Percentiles rank a stretch among this genome's conserved stretches.
Evolutionary conservation across 2,113 vertebrate species (phyloP).

Genomic region (Carollia perspicillata): DNA sequence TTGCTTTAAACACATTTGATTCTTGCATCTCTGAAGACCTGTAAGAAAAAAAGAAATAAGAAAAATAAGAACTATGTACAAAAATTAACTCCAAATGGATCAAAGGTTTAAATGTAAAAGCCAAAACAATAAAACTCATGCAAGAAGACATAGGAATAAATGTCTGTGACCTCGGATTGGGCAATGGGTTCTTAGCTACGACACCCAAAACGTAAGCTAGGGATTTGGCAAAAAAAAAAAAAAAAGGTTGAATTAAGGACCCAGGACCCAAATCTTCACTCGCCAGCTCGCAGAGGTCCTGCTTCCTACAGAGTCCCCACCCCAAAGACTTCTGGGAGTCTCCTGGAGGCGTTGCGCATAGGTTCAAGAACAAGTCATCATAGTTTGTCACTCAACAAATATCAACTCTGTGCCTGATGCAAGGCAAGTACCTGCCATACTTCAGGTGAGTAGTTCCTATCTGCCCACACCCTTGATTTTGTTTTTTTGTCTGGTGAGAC

Average conservation of each 20-base stretch:
- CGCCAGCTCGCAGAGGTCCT: background rate
- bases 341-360: background rate
- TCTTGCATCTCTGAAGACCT: background rate
- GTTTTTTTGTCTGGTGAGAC: background rate
- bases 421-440: background rate
- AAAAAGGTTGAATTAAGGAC: background rate
- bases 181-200: background rate
- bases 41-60: background rate
- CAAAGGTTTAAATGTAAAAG: background rate
- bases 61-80: background rate
- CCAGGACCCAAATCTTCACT: background rate
- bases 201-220: background rate
- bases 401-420: background rate
- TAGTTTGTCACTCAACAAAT: background rate
- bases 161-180: background rate
- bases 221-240: background rate
- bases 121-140: background rate
- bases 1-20: slow-evolving; percentile 4
- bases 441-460: background rate
- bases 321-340: background rate
- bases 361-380: background rate
- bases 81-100: background rate
- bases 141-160: background rate
- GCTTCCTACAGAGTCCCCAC: background rate
- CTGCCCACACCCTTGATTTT: background rate